These are phyloP conservation scores for Thera britannica DNA, from an alignment of 2,888 invertebrate species.

Conservation along the genomic window DNA sequence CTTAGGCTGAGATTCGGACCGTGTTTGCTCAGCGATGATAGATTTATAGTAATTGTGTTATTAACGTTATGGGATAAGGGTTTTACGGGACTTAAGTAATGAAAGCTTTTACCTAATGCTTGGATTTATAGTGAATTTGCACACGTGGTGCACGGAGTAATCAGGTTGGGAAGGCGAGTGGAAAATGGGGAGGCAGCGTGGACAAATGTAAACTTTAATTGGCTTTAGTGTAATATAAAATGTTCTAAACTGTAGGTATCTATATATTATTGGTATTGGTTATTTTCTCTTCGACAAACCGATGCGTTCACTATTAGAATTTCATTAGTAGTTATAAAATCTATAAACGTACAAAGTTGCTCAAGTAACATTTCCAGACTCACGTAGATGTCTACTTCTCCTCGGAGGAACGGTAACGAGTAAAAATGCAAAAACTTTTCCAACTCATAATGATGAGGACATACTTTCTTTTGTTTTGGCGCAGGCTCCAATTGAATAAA, in stretches of 20 bases:
- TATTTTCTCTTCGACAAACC: neutral
- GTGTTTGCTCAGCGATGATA: constrained; percentile 83
- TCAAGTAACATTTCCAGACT: constrained; percentile 37
- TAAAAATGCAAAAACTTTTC: constrained; percentile 76
- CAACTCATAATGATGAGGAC: constrained; percentile 77
- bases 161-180: constrained; percentile 54
- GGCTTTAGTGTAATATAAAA: constrained; percentile 4
- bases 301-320: constrained; percentile 13
- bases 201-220: constrained; percentile 21
- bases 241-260: neutral
- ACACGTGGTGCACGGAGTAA: constrained; percentile 71
- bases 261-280: neutral
- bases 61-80: constrained; percentile 85
- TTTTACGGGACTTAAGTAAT: constrained; percentile 84
- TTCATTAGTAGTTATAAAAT: constrained; percentile 23
- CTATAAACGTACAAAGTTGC: constrained; percentile 31
- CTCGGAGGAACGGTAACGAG: constrained; percentile 64
- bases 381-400: constrained; percentile 59
- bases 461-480: constrained; percentile 80
- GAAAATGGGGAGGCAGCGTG: constrained; percentile 19
- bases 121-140: constrained; percentile 79
- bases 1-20: constrained; percentile 84
- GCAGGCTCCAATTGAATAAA: constrained; percentile 78
- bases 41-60: constrained; percentile 86
- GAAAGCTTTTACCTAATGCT: constrained; percentile 81